Conservation (phyloP, 2,797 vertebrate species). For the Fistularia commersonii region DNA sequence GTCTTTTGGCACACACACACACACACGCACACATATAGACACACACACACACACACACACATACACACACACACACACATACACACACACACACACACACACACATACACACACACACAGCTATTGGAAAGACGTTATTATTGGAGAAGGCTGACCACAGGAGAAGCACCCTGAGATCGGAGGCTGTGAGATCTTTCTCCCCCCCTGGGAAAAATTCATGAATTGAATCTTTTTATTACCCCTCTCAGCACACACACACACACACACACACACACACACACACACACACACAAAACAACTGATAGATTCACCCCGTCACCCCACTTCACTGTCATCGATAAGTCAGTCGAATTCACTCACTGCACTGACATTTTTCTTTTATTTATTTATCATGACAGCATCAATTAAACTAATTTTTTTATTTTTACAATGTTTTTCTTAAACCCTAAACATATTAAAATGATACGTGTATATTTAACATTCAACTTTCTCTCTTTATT, state of each 20-base stretch:
- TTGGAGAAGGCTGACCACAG: slow-evolving; percentile 59
- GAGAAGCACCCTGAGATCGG: slow-evolving; percentile 46
- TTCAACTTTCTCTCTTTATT: too few species aligned
- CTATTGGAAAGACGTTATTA: slow-evolving; percentile 62
- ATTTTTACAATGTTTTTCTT: too few species aligned
- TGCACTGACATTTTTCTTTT: too few species aligned
- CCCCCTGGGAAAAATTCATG: slow-evolving; percentile 55
- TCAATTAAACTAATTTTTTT: too few species aligned
- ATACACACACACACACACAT: slow-evolving; percentile 27
- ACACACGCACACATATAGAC: slow-evolving; percentile 11
- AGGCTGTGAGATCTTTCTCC: slow-evolving; percentile 41
- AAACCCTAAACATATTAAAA: too few species aligned
- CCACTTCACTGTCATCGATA: too few species aligned
- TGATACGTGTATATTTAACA: too few species aligned
- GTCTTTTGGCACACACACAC: slow-evolving; percentile 55
- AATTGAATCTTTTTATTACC: slow-evolving; percentile 57
- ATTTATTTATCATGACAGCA: too few species aligned
- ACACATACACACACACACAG: slow-evolving; percentile 19
- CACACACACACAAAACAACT: too few species aligned
- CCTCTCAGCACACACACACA: too few species aligned
- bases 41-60: slow-evolving; percentile 20
- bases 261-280: slow-evolving; percentile 21
- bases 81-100: slow-evolving; percentile 18
- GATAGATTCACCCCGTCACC: too few species aligned
- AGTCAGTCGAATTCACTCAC: too few species aligned